These are phyloP conservation scores for Nannospalax galili DNA, from an alignment of 2,113 vertebrate genomes.

Conservation along the genomic window DNA sequence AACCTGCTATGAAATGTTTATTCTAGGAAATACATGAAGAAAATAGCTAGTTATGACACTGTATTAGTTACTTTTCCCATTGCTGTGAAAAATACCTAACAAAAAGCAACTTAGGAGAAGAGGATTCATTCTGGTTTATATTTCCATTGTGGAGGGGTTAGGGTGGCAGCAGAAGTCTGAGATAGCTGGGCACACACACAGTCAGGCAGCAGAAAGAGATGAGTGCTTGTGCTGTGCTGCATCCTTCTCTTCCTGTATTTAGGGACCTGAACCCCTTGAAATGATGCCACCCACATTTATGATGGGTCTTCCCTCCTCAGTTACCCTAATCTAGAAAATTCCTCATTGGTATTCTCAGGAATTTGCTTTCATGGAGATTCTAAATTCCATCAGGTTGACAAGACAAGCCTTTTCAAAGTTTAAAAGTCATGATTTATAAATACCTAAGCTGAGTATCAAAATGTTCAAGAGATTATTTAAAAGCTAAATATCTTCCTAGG, in stretches of 20 bases:
- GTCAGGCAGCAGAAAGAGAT: not conserved
- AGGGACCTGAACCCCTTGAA: not conserved
- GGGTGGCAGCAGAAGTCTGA: not conserved
- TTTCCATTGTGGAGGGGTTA: too few relatives aligned
- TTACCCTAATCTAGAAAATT: not conserved
- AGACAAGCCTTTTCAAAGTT: not conserved
- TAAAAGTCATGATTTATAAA: slow-evolving; percentile 33
- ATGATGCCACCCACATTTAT: not conserved
- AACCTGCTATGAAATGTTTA: not conserved
- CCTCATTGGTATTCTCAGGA: not conserved
- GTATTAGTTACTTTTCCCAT: not conserved
- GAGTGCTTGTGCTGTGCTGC: too few relatives aligned
- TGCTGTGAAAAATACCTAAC: not conserved
- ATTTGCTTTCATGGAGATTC: not conserved
- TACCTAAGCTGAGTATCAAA: slow-evolving; percentile 28
- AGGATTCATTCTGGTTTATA: not conserved
- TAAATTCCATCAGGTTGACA: not conserved
- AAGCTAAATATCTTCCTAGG: slow-evolving; percentile 33
- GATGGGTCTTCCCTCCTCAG: too few relatives aligned
- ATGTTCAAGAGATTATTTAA: slow-evolving; percentile 41
- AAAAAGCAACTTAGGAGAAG: not conserved
- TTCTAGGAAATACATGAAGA: slow-evolving; percentile 18
- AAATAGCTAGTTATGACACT: not conserved
- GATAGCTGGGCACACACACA: not conserved
- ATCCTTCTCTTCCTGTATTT: too few relatives aligned